Conservation (phyloP, 2,888 invertebrate species). For the Sepiola atlantica region DNA sequence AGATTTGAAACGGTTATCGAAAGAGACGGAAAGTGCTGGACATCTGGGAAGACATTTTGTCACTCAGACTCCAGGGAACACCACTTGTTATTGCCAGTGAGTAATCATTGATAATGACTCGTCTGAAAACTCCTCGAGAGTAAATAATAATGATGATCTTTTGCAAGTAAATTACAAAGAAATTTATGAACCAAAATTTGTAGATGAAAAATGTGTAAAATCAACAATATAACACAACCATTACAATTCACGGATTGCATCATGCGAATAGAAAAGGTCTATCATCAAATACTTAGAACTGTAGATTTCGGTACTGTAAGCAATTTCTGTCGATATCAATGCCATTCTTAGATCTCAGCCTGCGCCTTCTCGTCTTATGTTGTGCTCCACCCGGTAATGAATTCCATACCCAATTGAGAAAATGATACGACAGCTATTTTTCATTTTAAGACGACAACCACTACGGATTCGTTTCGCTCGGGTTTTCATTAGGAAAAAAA, state of each 20-base stretch:
- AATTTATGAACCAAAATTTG: too few relatives aligned
- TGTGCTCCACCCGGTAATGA: neutral
- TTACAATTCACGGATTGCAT: neutral
- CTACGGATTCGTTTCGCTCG: neutral
- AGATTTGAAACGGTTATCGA: too few relatives aligned
- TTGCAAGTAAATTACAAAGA: too few relatives aligned
- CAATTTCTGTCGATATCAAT: neutral
- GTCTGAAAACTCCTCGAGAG: too few relatives aligned
- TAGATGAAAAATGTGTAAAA: too few relatives aligned
- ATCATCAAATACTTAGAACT: neutral
- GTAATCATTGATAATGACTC: too few relatives aligned
- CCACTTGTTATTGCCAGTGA: too few relatives aligned
- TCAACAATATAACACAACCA: too few relatives aligned
- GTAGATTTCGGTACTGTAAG: neutral
- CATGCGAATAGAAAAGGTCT: neutral
- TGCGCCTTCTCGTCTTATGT: neutral
- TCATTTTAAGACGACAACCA: constrained; percentile 15
- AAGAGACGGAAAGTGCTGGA: too few relatives aligned
- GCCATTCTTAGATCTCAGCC: neutral
- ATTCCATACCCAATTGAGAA: neutral
- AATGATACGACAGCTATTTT: neutral
- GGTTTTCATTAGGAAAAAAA: neutral
- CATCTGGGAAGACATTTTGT: too few relatives aligned
- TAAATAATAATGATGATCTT: too few relatives aligned
- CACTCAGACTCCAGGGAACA: too few relatives aligned